Evolutionary conservation across 1,140 invertebrate genomes (phyloP), one percentile per base, ranked within the genome.

Genomic region (Coelopa frigida): DNA sequence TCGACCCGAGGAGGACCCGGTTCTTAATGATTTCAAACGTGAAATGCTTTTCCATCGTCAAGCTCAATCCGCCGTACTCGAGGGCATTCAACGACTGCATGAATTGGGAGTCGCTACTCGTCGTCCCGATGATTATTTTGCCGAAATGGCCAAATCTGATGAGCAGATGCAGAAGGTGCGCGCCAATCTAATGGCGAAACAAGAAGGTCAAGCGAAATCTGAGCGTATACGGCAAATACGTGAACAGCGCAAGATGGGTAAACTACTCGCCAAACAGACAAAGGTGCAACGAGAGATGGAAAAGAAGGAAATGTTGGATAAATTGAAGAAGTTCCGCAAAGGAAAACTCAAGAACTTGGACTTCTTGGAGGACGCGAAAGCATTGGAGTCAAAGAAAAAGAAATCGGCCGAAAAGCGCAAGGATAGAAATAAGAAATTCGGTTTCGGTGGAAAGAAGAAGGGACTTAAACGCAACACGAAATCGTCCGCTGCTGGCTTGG

Each of bases 71-170:
- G 82, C 90, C 12, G 87, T 90, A 6, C 52, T 93, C 2, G 81
- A 89, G 55, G 87, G 80, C 3, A 77, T 97, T 14, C 75, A 79
- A 18, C 75, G 77, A 40, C 69, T 98, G 4, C 82, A 89, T 37
- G 78, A 81, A 50, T 59, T 92, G 3, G 80, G 79, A 18, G 75
- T 96, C 29, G 73, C 78, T 1, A 95, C 90, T 1, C 84, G 80
- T 60, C 77, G 81, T 46, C 96, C 96, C 0, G 85, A 91, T 23
- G 95, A 98, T 73, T 99, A 96, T 72, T 98, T 96, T 75, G 96
- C 95, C 1, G 89, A 99, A 77, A 99, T 99, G 96, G 91, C 91
- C 3, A 99, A 99, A 70, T 79, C 88, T 38, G 96, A 99, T 73
- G 78, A 81, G 31, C 96, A 99, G 54, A 99, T 99, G 96, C 89